phyloP scores from a whole-genome alignment of 2,888 invertebrate species.

The Cataglyphis livida region DNA sequence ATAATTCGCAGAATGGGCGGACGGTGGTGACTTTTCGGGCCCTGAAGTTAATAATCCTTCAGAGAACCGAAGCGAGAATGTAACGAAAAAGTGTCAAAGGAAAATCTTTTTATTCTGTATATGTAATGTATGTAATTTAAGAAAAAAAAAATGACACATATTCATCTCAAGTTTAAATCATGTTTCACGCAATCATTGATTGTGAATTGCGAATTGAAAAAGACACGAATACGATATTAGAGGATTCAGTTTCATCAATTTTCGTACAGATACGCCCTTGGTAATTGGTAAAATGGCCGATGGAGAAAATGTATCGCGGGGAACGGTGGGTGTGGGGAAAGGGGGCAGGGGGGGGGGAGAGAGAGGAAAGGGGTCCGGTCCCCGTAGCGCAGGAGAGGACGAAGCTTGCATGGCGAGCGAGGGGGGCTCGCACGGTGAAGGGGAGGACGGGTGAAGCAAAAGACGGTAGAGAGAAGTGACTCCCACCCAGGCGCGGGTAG shows the following conservation, averaged over 20 bases:
- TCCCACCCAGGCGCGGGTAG: constrained; percentile 80
- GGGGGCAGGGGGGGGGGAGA: constrained; percentile 44
- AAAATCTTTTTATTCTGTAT: constrained; percentile 13
- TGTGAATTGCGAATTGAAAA: neutral
- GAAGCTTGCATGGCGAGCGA: constrained; percentile 65
- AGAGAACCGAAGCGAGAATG: neutral
- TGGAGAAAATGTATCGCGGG: constrained; percentile 41
- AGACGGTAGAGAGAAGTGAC: constrained; percentile 75
- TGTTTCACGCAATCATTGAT: neutral
- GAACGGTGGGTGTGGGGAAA: constrained; percentile 37
- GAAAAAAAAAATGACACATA: neutral
- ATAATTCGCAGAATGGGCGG: constrained; percentile 37
- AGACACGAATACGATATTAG: neutral
- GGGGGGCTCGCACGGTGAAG: constrained; percentile 69
- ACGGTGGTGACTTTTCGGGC: constrained; percentile 32
- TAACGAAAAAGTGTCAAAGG: constrained; percentile 15
- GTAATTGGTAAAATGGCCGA: constrained; percentile 33
- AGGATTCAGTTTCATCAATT: neutral
- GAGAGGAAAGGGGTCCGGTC: constrained; percentile 38
- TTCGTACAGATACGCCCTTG: neutral
- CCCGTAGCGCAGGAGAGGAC: constrained; percentile 31
- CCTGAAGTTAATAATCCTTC: constrained; percentile 29
- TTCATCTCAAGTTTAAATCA: neutral
- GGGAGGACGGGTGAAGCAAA: constrained; percentile 65
- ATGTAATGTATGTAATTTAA: constrained; percentile 10